Base-by-base conservation (phyloP, 2,888 invertebrate genomes). In the Caprella mutica region DNA sequence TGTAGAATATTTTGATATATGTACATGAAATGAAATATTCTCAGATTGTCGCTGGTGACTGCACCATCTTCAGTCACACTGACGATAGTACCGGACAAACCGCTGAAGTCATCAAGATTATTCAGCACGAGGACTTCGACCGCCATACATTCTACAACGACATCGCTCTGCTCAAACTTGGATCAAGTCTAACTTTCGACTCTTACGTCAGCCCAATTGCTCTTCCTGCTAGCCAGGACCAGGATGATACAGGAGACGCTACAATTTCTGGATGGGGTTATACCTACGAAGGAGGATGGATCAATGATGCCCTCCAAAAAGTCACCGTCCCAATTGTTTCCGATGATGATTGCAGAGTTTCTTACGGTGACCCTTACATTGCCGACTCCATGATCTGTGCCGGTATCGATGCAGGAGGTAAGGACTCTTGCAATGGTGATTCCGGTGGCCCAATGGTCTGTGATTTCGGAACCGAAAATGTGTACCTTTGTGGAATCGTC, bases 371-470 rank as follows among this genome's bases (percentile, higher is more conserved):
- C 5, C 1, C 1, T 19, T 21, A 26, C 1, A 54, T 68, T 6
- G 44, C 38, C 3, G 67, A 67, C 24, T 58, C 62, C 27, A 66
- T 66, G 66, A 65, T 68, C 19, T 68, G 67, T 33, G 68, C 67
- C 8, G 67, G 68, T 5, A 29, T 42, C 2, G 52, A 53, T 12
- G 56, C 53, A 8, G 65, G 60, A 12, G 68, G 68, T 3, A 64
- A 60, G 57, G 68, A 68, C 43, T 56, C 67, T 23, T 68, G 68
- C 33, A 65, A 67, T 61, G 66, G 64, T 48, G 67, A 67, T 55
- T 68, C 68, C 24, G 68, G 68, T 4, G 68, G 68, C 43, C 68
- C 68, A 5, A 42, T 68, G 30, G 57, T 64, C 6, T 61, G 65
- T 40, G 44, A 8, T 1, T 5, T 19, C n/a, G 30, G 21, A 5